Conservation (phyloP, 1,140 invertebrate genomes). For the Zaprionus nigranus region DNA sequence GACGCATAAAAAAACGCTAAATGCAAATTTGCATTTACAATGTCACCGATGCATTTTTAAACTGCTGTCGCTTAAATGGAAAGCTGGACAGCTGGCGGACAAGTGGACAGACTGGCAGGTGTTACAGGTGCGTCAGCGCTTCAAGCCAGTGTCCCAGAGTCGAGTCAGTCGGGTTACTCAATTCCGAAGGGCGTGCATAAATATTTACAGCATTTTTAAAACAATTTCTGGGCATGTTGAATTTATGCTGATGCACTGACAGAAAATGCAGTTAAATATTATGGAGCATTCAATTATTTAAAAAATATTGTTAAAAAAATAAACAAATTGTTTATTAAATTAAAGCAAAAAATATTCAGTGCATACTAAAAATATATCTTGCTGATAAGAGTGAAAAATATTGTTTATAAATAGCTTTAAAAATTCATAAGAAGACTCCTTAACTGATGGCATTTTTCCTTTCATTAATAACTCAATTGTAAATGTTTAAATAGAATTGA, state of each 20-base stretch:
- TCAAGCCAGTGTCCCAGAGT: slow-evolving; percentile 15
- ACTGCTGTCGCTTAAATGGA: slow-evolving; percentile 58
- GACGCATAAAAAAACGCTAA: slow-evolving; percentile 71
- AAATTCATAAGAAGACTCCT: too few species aligned
- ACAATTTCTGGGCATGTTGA: slow-evolving; percentile 57
- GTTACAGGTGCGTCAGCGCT: slow-evolving; percentile 50
- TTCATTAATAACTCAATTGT: too few species aligned
- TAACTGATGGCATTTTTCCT: too few species aligned
- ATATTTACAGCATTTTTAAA: slow-evolving; percentile 79
- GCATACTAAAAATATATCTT: too few species aligned
- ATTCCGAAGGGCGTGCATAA: slow-evolving; percentile 43
- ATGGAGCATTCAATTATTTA: too few species aligned
- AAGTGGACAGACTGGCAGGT: slow-evolving; percentile 37
- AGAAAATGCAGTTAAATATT: not conserved
- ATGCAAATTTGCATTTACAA: slow-evolving; percentile 78
- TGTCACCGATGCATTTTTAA: slow-evolving; percentile 57
- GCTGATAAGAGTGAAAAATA: too few species aligned
- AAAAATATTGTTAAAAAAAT: too few species aligned
- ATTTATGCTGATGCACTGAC: slow-evolving; percentile 26
- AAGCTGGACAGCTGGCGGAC: not conserved
- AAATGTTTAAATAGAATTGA: too few species aligned
- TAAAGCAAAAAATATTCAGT: not conserved
- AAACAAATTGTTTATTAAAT: too few species aligned
- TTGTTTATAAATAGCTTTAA: too few species aligned
- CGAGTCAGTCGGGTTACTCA: not conserved